These are phyloP conservation scores for Felis catus DNA, from an alignment of 2,113 vertebrate species.

Conservation along the genomic window F.catus_Fca126_mat1.0 CM031413.1:79355001-79355500, in stretches of 20 bases:
- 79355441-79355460: constrained; percentile 61
- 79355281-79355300: not conserved
- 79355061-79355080: constrained; percentile 2
- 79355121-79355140: not conserved
- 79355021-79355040: not conserved
- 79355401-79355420: constrained; percentile 64
- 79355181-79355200: not conserved
- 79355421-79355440: constrained; percentile 52
- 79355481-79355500: not conserved
- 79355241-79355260: not conserved
- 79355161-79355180: not conserved
- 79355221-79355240: not conserved
- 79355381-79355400: constrained; percentile 29
- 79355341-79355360: not conserved
- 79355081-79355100: not conserved
- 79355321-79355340: not conserved
- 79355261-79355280: not conserved
- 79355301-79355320: not conserved
- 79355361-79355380: not conserved
- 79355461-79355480: not conserved
- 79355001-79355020: not conserved
- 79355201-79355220: not conserved
- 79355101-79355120: not conserved
- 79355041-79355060: not conserved
- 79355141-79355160: not conserved